Evolutionary conservation across 2,797 vertebrate species (phyloP), one percentile per base, ranked within the genome.

Genomic region (Semaprochilodus insignis): DNA sequence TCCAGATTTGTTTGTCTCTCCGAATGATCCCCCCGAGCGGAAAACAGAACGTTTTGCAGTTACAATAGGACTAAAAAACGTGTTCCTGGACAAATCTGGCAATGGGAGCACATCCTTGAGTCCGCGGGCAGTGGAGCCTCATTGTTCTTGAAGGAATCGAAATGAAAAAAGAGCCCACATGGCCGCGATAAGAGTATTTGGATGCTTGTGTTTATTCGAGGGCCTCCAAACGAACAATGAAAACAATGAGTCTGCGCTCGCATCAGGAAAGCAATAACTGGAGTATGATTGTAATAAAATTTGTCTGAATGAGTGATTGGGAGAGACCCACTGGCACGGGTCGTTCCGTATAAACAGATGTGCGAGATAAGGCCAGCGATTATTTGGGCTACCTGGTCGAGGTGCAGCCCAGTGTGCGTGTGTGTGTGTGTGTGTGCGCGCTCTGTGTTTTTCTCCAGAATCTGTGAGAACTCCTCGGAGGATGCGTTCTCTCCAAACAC

Each of bases 251-350:
- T 82, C 81, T 80, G 48, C 86, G 78, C 86, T 3, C 79, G 87
- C 85, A 85, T 81, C 90, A 91, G 91, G 89, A 91, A 92, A 91
- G 87, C 88, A 86, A 88, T 87, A 91, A 90, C 89, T 89, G 88
- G 90, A 82, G 86, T 85, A 82, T 78, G 88, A 83, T 88, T 85
- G 91, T 91, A 85, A 83, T 81, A 87, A 90, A 91, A 84, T 59
- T 60, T 25, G 73, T 80, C 70, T 60, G 80, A 82, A 76, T 77
- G 74, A 74, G 85, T 71, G 81, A 84, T 88, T 87, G 83, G 86
- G 86, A 90, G 89, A 86, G 90, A 83, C 77, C 63, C 78, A 85
- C 87, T 87, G 87, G 85, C 81, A 83, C 66, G 6, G 66, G 86
- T 85, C 85, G 10, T 74, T 11, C 31, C 84, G 74, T 74, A 71